These are phyloP conservation scores for Busseola fusca DNA, from an alignment of 2,888 invertebrate species.

Conservation along the genomic window DNA sequence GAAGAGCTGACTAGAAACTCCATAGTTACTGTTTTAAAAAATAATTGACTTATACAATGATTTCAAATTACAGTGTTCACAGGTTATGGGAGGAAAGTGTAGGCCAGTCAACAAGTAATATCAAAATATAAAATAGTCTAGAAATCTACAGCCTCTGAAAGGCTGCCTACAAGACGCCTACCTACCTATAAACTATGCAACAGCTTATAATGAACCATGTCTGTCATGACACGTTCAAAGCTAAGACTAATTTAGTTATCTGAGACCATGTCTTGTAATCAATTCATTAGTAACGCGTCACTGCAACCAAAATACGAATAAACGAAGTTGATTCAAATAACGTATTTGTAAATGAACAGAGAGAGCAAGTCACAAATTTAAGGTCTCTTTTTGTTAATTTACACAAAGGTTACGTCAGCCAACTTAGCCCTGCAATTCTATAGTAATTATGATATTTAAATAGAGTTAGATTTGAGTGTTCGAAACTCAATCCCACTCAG, in stretches of 20 bases:
- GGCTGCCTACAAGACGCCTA: background rate
- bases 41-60: background rate
- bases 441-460: conserved; percentile 28
- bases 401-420: background rate
- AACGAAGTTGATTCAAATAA: background rate
- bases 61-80: background rate
- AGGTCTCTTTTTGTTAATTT: conserved; percentile 13
- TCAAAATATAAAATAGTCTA: background rate
- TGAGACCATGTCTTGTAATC: background rate
- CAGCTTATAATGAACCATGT: background rate
- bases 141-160: background rate
- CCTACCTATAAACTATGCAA: background rate
- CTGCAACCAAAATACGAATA: background rate
- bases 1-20: background rate
- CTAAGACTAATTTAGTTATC: background rate
- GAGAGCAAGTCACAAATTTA: background rate
- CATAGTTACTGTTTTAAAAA: background rate
- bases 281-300: background rate
- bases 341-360: background rate
- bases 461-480: conserved; percentile 32
- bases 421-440: conserved; percentile 8
- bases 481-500: conserved; percentile 40
- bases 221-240: background rate
- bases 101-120: background rate
- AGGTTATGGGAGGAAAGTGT: background rate